These are phyloP conservation scores for Ictidomys tridecemlineatus DNA, from an alignment of 2,113 vertebrate genomes.

Conservation along the genomic window DNA sequence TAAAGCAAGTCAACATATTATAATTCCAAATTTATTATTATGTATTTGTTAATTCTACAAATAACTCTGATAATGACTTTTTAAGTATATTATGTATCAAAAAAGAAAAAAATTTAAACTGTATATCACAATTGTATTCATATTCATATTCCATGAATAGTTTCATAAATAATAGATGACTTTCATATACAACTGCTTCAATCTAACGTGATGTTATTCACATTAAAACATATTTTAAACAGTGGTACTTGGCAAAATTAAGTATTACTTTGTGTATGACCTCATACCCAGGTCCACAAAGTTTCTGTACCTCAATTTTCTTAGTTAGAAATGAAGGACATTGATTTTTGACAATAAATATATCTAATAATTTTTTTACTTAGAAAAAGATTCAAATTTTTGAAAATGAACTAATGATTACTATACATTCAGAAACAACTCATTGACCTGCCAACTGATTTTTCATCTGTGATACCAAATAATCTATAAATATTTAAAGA, in stretches of 20 bases:
- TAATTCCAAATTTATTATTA: background rate
- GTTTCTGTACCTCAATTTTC: background rate
- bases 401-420: background rate
- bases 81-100: background rate
- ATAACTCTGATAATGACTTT: background rate
- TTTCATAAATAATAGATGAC: background rate
- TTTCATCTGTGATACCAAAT: conserved; percentile 12
- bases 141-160: background rate
- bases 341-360: background rate
- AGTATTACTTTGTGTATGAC: background rate
- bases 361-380: background rate
- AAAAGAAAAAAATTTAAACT: background rate
- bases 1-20: conserved; percentile 11
- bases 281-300: background rate
- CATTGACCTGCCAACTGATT: background rate
- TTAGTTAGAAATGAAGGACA: background rate
- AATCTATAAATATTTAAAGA: background rate
- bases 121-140: background rate
- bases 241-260: background rate
- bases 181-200: background rate
- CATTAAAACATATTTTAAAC: conserved; percentile 1
- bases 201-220: background rate
- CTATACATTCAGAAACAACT: background rate
- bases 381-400: background rate
- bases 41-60: conserved; percentile 1